Conservation (phyloP, 2,888 invertebrate genomes). For the Melieria omissa region DNA sequence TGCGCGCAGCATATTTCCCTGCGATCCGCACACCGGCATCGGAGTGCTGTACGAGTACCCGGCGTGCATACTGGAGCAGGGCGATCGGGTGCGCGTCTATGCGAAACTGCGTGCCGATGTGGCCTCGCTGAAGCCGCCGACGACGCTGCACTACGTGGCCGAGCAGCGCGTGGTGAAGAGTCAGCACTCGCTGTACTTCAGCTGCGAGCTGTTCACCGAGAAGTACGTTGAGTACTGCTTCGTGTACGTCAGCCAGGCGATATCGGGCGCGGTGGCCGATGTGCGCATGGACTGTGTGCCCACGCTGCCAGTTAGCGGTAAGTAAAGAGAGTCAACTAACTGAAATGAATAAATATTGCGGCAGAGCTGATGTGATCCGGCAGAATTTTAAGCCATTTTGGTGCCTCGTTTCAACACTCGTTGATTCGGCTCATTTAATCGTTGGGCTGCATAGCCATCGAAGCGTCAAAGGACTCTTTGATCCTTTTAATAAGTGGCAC, state of each 20-base stretch:
- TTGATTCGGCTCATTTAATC: too few relatives aligned
- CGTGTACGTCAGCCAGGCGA: constrained; percentile 86
- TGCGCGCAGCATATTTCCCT: constrained; percentile 84
- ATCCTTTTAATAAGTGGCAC: too few relatives aligned
- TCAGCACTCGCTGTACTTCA: constrained; percentile 80
- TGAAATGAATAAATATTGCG: too few relatives aligned
- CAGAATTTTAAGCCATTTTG: too few relatives aligned
- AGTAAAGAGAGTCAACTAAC: constrained; percentile 45
- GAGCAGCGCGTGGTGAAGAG: constrained; percentile 76
- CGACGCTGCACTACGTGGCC: constrained; percentile 72
- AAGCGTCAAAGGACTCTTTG: too few relatives aligned
- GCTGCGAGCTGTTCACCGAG: constrained; percentile 85
- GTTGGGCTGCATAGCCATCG: too few relatives aligned
- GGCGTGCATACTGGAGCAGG: constrained; percentile 79
- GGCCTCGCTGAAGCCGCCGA: constrained; percentile 75
- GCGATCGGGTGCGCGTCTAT: constrained; percentile 83
- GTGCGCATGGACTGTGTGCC: constrained; percentile 87
- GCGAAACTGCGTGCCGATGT: constrained; percentile 79
- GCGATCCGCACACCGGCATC: constrained; percentile 79
- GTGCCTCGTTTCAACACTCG: too few relatives aligned
- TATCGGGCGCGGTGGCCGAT: constrained; percentile 85
- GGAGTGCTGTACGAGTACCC: constrained; percentile 87
- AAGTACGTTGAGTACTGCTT: constrained; percentile 88
- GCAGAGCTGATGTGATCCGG: too few relatives aligned
- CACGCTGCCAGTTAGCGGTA: constrained; percentile 83